Evolutionary conservation across 2,113 vertebrate genomes (phyloP), one percentile per base, ranked within the genome.

Genomic region (Tenrec ecaudatus): DNA sequence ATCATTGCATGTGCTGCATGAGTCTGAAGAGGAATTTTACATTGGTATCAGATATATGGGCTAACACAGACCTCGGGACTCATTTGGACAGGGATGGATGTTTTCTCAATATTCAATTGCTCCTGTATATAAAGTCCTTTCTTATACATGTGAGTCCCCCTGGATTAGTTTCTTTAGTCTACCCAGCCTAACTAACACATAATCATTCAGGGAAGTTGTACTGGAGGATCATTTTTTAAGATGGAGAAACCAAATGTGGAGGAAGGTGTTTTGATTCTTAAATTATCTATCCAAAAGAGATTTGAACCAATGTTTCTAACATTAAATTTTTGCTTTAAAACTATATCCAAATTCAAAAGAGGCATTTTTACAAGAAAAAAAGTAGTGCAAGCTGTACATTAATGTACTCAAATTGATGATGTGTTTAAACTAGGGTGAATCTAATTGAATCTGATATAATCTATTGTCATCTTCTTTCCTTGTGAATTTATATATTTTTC

Each of bases 251-350:
- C 53, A 75, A 87, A 3, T 25, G 3, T 22, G 6, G 11, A 20
- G 10, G 7, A 36, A 12, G 33, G 14, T 3, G 58, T 5, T 3
- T 31, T 75, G 17, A 66, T 76, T 84, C 23, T 57, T 57, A 82
- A 53, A n/a, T n/a, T 43, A n/a, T 58, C 27, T 60, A 16, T 12
- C 64, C 43, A 86, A 16, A 57, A 76, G 7, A 76, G 6, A 0
- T 58, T 20, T 53, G 9, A 29, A 17, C 20, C 20, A 38, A 4
- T 3, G 0, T 3, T 3, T 86, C 22, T 31, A 33, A 8, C 0
- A 47, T 36, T n/a, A 8, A 76, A 19, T 36, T 23, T 8, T 76
- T 9, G 1, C 1, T 36, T 12, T 81, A 11, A 20, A 2, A 16
- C 29, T 47, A 47, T 0, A 43, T 7, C 17, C 4, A 33, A 20